Base-by-base conservation (phyloP, 2,888 invertebrate genomes). In the Leucophenga maculata region DNA sequence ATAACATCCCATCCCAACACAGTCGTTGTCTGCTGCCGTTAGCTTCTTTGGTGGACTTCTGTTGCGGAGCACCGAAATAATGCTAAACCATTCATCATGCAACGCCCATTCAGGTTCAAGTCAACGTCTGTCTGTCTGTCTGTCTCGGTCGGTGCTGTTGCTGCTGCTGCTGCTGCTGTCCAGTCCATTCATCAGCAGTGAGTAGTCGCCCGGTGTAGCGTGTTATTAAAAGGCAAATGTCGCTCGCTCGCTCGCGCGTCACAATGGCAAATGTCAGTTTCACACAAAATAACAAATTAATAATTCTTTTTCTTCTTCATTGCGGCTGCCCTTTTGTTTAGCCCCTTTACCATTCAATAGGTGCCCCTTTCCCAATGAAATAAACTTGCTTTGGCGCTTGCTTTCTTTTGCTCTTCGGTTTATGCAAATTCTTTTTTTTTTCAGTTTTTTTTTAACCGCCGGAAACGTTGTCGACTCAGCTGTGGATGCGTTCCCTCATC, bases 211-310 rank as follows among this genome's bases (percentile, higher is more conserved):
- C 31, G 48, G 20, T 6, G n/a, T 20, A 52, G 16, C 67, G 62
- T 67, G 11, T 60, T 60, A 60, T 39, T 39, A 44, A 39, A 60
- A 60, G 39, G 60, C 66, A 57, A 59, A 46, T 60, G 69, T 65
- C 60, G 60, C 44, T 54, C 18, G 18, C 16, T 50, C 54, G 62
- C 69, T 59, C 66, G 13, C 68, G 65, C 68, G 57, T 66, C 67
- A 60, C 72, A 65, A 44, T 70, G 67, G 67, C 69, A 69, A 71
- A 69, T 72, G 65, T 67, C 68, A 67, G 65, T 39, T 32, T 60
- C 60, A 60, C 60, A 60, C 60, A 60, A 60, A 60, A 60, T 60
- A 60, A 60, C 60, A 60, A 60, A 60, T 60, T 60, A 60, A 60
- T 60, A 60, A 60, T 44, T 65, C 50, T 26, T 48, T n/a, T 52